Base-by-base conservation (phyloP, 2,113 vertebrate species). In the Nanorana parkeri region DNA sequence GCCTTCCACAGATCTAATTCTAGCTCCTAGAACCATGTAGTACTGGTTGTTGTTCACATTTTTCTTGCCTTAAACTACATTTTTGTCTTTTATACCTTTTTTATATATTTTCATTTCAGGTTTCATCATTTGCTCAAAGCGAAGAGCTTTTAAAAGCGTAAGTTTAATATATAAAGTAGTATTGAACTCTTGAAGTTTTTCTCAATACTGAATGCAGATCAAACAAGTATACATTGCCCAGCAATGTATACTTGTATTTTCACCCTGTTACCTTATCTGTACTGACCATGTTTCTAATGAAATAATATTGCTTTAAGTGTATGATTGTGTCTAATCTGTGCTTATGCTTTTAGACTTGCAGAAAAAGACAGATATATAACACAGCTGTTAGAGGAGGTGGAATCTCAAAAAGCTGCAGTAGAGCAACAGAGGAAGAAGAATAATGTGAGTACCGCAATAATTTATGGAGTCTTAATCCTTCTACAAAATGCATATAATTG, bases 361-460 rank as follows among this genome's bases (percentile, higher is more conserved):
- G 94, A 94, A 80, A 97, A 94, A 86, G 95, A 98, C 28, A 87
- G 88, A 61, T 92, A 94, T 88, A 92, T 98, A 4, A 77, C 84
- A 84, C 87, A 86, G 58, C 91, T 98, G 56, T 92, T 92, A 81
- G 88, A 71, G 2, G 95, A 99, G 84, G 90, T 96, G 79, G 85
- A 88, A 23, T 91, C 93, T 84, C 91, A 97, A 91, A 95, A 89
- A 86, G 93, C 95, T 68, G 91, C 95, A 4, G 85, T 99, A 89
- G 96, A 99, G 88, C 94, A 95, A 86, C 96, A 98, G 77, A 95
- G 95, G 88, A 96, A 94, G 91, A 99, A 99, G 91, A 99, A 99
- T 87, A 97, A 99, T 13, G 98, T 98, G 95, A 94, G 97, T 91
- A 88, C 78, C n/a, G 0, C 10, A 17, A 36, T 20, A 28, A 15